These are phyloP conservation scores for Erythrolamprus reginae DNA, from an alignment of 2,113 vertebrate genomes.

Conservation along the genomic window DNA sequence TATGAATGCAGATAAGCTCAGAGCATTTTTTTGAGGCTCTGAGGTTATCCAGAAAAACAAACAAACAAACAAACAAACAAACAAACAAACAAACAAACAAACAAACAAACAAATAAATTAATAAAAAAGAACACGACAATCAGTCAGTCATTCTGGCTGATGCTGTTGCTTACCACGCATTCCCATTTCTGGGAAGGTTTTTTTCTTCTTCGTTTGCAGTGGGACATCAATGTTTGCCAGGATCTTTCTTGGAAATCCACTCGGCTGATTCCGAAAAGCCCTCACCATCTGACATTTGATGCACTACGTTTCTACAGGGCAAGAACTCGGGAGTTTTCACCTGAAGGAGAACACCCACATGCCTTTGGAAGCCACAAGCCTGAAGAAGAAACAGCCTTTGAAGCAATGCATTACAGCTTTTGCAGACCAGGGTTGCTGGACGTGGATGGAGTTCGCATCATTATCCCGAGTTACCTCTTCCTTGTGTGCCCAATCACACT, in stretches of 20 bases:
- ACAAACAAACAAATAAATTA: too few species aligned
- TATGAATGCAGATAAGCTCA: slow-evolving; percentile 24
- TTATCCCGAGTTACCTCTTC: not conserved
- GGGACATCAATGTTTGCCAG: slow-evolving; percentile 13
- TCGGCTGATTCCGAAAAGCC: slow-evolving; percentile 42
- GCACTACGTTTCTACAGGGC: not conserved
- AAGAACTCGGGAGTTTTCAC: not conserved
- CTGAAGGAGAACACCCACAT: not conserved
- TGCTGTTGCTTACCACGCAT: not conserved
- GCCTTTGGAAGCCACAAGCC: not conserved
- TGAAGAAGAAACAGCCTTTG: not conserved
- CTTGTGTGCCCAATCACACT: too few species aligned
- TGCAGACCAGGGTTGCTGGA: not conserved
- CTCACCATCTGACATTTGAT: slow-evolving; percentile 30
- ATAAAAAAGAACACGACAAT: not conserved
- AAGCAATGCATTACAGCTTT: not conserved
- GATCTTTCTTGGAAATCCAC: slow-evolving; percentile 48
- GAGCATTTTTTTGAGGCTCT: slow-evolving; percentile 1
- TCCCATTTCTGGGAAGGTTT: not conserved
- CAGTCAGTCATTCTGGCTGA: not conserved
- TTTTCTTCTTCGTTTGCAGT: not conserved
- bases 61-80: too few species aligned
- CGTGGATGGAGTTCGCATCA: not conserved
- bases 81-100: too few species aligned
- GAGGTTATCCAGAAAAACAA: slow-evolving; percentile 44